Evolutionary conservation across 2,113 vertebrate genomes (phyloP).

Genomic region (Ammodytes marinus): DNA sequence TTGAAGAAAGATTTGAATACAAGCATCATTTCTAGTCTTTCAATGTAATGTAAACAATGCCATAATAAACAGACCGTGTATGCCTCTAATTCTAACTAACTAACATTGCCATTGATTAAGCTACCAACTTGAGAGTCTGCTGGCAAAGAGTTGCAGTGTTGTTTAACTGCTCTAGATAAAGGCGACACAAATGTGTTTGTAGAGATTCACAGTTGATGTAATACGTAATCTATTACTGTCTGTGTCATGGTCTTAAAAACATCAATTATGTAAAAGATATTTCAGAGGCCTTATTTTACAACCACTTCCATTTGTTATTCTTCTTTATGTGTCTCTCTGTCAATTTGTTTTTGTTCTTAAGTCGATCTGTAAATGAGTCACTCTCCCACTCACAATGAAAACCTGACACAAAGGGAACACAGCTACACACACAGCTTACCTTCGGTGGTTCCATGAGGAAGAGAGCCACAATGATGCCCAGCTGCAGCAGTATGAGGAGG

Average conservation of each 20-base stretch:
- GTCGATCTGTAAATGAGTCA: background rate
- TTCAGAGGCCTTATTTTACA: background rate
- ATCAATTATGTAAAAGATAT: background rate
- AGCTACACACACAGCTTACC: slow-evolving; percentile 46
- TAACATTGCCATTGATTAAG: background rate
- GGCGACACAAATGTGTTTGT: background rate
- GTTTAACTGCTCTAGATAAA: background rate
- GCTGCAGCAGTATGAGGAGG: slow-evolving; percentile 94
- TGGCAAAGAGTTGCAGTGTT: background rate
- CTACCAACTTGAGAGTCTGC: background rate
- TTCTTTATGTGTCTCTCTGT: background rate
- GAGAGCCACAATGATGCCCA: slow-evolving; percentile 96
- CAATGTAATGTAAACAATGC: background rate
- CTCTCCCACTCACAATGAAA: background rate
- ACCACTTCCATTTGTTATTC: background rate
- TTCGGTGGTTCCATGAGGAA: slow-evolving; percentile 95
- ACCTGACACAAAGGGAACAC: background rate
- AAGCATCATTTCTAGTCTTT: background rate
- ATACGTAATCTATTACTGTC: background rate
- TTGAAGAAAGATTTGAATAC: background rate
- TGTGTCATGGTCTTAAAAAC: background rate
- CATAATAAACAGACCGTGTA: background rate
- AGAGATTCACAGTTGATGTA: background rate
- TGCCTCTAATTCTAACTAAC: background rate
- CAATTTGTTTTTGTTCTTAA: slow-evolving; percentile 5